These are phyloP conservation scores for Apteryx owenii DNA, from an alignment of 2,113 vertebrate species.

Conservation along the genomic window DNA sequence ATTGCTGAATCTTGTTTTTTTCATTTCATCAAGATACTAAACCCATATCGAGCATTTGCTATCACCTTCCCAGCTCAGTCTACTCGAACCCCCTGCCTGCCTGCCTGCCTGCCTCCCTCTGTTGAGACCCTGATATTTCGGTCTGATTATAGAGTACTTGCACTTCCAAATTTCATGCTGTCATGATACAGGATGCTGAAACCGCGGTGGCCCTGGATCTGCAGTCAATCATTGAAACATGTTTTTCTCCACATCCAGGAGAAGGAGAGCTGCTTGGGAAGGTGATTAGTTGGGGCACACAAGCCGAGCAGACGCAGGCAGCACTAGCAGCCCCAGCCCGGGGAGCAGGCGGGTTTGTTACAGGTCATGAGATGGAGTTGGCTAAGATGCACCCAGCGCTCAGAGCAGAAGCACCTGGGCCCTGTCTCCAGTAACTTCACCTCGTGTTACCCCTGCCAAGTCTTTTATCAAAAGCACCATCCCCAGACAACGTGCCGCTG, in stretches of 20 bases:
- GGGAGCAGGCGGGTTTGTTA: background rate
- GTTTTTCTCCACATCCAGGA: background rate
- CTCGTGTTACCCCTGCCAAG: background rate
- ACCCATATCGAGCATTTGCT: background rate
- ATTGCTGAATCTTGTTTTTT: slow-evolving; percentile 23
- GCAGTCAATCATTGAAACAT: background rate
- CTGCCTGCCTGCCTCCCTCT: background rate
- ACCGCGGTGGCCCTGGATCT: background rate
- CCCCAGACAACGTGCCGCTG: background rate
- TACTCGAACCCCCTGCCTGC: background rate
- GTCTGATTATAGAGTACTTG: background rate
- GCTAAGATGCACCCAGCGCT: background rate
- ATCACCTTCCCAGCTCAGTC: background rate
- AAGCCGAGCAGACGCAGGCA: background rate
- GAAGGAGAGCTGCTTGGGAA: background rate
- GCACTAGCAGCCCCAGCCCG: background rate
- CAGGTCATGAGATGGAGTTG: background rate
- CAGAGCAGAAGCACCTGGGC: background rate
- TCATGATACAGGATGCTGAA: rapidly evolving
- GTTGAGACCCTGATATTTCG: background rate
- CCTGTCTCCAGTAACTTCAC: background rate
- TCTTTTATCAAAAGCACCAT: background rate
- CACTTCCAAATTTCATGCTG: background rate
- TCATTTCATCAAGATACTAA: slow-evolving; percentile 42
- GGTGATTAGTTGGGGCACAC: background rate